phyloP scores from a whole-genome alignment of 2,888 invertebrate genomes.

The Toxonevra muliebris region DNA sequence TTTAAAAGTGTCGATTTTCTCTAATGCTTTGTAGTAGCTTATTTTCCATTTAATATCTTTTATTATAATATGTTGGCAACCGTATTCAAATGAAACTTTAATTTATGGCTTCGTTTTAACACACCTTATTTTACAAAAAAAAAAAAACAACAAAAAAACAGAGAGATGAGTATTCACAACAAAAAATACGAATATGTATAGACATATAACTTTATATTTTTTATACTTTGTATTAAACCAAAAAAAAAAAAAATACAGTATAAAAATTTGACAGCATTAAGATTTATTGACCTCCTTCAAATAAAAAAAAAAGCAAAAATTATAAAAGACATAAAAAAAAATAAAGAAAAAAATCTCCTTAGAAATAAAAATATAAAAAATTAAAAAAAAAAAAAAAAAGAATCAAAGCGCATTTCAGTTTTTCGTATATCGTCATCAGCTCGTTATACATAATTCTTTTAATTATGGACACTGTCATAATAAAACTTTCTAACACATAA shows the following conservation, averaged over 20 bases:
- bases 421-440: constrained; percentile 19
- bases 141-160: too few relatives aligned
- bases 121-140: constrained; percentile 26
- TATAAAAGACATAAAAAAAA: background rate
- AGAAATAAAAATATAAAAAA: background rate
- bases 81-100: constrained; percentile 5
- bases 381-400: background rate
- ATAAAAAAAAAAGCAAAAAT: constrained; percentile 6
- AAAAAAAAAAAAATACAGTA: constrained; percentile 10
- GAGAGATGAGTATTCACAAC: too few relatives aligned
- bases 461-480: constrained; percentile 25
- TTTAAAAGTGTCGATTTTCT: too few relatives aligned
- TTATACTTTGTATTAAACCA: background rate
- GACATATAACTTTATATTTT: background rate
- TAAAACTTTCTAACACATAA: constrained; percentile 19
- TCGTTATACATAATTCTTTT: constrained; percentile 16
- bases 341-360: background rate
- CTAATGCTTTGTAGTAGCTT: too few relatives aligned
- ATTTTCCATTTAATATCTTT: too few relatives aligned
- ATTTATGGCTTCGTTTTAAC: constrained; percentile 31
- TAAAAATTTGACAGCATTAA: constrained; percentile 29
- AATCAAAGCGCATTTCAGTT: background rate
- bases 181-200: background rate
- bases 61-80: too few relatives aligned
- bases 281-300: constrained; percentile 31